Evolutionary conservation across 2,797 vertebrate genomes (phyloP), one percentile per base, ranked within the genome.

Genomic region (Epinephelus coioides): DNA sequence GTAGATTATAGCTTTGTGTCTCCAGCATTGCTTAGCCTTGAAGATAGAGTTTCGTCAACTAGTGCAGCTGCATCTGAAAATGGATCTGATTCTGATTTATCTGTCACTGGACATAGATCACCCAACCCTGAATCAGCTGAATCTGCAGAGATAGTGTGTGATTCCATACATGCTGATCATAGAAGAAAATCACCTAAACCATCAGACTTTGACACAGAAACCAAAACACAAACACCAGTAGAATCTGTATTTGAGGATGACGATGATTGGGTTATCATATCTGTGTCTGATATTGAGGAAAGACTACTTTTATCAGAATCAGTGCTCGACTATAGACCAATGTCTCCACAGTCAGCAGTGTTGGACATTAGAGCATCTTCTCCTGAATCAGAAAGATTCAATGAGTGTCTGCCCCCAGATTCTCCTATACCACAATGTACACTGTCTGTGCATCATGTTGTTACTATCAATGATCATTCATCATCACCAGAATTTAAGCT

Each of bases 401-500:
- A 75, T 72, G 54, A 84, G 27, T 47, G 30, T 44, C 34, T 86
- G 34, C 84, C 73, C 14, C 27, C 69, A 57, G 85, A 91, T 76
- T 90, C 81, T 69, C 73, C 86, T 14, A 78, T 82, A 59, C 73
- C 80, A 62, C 76, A 78, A 78, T 64, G 27, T 65, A 27, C 12
- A 3, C 15, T 63, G 47, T 17, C 47, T 73, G 27, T 81, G 59
- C 56, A 76, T 71, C 15, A 78, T 66, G 30, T 49, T 49, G 47
- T 74, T 27, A 59, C 21, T 62, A 63, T 72, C 60, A 78, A 64
- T 11, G 23, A 57, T 30, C 79, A 68, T 68, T 53, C 81, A 69
- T 83, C 76, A 54, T 91, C 90, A 63, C 76, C 87, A 69, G 89
- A 93, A 65, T 89, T 87, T 54, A 59, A 79, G 64, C 38, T 81